Evolutionary conservation across 2,888 invertebrate species (phyloP).

Genomic region (Acheta domesticus): DNA sequence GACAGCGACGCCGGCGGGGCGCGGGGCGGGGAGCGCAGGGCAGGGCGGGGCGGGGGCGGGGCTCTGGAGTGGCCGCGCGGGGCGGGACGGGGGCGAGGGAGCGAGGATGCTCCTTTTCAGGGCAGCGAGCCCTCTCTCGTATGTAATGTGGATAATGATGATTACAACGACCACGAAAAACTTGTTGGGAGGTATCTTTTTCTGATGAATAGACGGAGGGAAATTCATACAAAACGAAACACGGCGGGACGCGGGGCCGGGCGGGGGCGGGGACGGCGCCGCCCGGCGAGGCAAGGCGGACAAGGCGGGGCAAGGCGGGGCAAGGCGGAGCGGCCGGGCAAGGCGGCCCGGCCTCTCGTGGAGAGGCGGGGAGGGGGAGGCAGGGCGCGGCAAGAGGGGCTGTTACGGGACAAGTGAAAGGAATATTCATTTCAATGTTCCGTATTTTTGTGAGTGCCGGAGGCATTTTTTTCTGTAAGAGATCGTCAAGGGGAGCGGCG

Average conservation of each 20-base stretch:
- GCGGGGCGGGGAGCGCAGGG: not conserved
- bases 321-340: not conserved
- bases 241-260: not conserved
- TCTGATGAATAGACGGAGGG: not conserved
- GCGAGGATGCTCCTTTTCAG: constrained; percentile 9
- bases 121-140: not conserved
- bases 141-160: constrained; percentile 18
- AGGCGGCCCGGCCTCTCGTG: not conserved
- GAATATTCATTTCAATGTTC: constrained; percentile 18
- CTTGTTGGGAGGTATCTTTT: constrained; percentile 9
- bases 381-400: not conserved
- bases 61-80: not conserved
- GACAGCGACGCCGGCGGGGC: not conserved
- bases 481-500: not conserved
- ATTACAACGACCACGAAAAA: constrained; percentile 2
- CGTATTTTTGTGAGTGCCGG: not conserved
- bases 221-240: constrained; percentile 5
- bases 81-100: not conserved
- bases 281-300: not conserved
- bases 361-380: not conserved
- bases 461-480: constrained; percentile 1
- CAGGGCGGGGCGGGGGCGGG: not conserved
- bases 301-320: not conserved
- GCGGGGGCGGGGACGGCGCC: not conserved
- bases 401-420: not conserved